Base-by-base conservation (phyloP, 2,113 vertebrate species). In the Agapornis roseicollis region DNA sequence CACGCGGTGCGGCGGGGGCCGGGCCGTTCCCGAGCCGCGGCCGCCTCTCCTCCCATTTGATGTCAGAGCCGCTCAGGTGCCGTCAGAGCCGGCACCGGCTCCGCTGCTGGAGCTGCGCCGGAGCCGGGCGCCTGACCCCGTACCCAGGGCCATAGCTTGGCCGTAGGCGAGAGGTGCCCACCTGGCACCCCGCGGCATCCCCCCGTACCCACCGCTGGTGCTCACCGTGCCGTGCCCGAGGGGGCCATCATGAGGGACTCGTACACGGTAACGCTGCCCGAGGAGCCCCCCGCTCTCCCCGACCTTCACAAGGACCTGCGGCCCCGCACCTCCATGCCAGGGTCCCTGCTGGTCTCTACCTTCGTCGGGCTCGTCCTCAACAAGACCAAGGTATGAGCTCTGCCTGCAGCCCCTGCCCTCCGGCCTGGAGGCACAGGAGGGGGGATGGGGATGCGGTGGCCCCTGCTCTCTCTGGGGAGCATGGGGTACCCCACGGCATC, bases 341-440 rank as follows among this genome's bases (percentile, higher is more conserved):
- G 99, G 17, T 99, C 99, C 56, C 95, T 98, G 97, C 98, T 99
- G 97, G 98, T 99, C 85, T 99, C 99, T 84, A 98, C 98, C 15
- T 99, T 99, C 96, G 98, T 99, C 97, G 99, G 99, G 83, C 98
- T 99, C 58, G 98, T 99, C 93, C 98, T 99, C 98, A 99, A 99
- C 98, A 99, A 99, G 97, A 98, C 98, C 94, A 99, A 99, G 99
- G 99, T 99, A 98, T 80, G 98, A 96, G 90, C 84, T 73, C 78
- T 37, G 69, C 53, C 87, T 14, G n/a, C 66, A 60, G 84, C 74
- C 35, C 74, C 55, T 42, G 15, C 52, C 72, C 68, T 24, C 16
- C 4, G 6, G n/a, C 9, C 2, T 7, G 65, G 49, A 50, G 73
- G 11, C 49, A 13, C 49, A 28, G 50, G 11, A 60, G 19, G 64